Base-by-base conservation (phyloP, 2,797 vertebrate genomes). In the Eulemur albifrons region DNA sequence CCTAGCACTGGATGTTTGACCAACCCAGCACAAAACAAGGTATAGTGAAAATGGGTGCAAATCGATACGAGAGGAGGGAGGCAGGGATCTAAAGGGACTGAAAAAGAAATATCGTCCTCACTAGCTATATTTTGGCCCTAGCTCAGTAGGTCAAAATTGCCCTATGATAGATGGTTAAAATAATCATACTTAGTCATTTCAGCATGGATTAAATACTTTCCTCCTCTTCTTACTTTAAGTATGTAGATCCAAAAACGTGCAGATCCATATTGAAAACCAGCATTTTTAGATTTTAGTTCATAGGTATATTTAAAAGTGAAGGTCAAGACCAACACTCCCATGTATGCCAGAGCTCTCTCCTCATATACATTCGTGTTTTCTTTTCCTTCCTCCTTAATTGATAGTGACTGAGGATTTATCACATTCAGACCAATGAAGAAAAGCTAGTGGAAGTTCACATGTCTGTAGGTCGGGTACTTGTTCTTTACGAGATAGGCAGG, bases 191-290 rank as follows among this genome's bases (percentile, higher is more conserved):
- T 90, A 38, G 32, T 65, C 84, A 93, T 67, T 94, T 95, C 40
- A 90, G 61, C 27, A 35, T 75, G 52, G 25, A 84, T 97, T 88
- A 84, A 85, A 75, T 83, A 35, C 52, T 95, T 92, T 77, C 32
- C 32, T 95, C 63, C 30, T 84, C 27, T 82, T 77, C 54, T 92
- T 94, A 63, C 40, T 86, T 90, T 88, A 90, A 76, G 17, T 61
- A 50, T 40, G 2, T 12, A 87, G 59, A 40, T 67, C 17, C 17
- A 72, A 94, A 96, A 91, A 69, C 40, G 12, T 48, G 0, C 23
- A 25, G 40, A 17, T 86, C 25, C 72, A 50, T 81, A 35, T 38
- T 57, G 15, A 65, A 85, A 94, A 86, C 81, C 8, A 65, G 40
- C 54, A 88, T 35, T 54, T 96, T 91, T 67, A 87, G 50, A 45